A percentile compares a stretch with the other conserved stretches of the same genome.
These are phyloP conservation scores for Sarcophaga carnaria DNA, from an alignment of 2,888 invertebrate genomes.

Conservation along the genomic window DNA sequence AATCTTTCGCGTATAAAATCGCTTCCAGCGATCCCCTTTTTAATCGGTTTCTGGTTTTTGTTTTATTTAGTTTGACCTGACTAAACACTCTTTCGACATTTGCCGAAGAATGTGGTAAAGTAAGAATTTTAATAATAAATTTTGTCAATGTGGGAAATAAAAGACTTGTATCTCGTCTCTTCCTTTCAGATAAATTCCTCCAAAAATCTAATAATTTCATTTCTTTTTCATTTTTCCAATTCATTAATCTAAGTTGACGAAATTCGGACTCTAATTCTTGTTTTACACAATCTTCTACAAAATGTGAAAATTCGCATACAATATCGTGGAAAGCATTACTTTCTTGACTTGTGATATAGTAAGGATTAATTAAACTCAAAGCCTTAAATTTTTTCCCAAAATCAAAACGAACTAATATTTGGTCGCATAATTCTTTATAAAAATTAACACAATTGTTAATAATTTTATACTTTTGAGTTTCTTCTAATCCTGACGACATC, in stretches of 20 bases:
- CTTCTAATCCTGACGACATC: background rate
- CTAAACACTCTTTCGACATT: constrained; percentile 33
- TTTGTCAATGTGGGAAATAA: constrained; percentile 12
- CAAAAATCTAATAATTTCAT: constrained; percentile 1
- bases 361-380: background rate
- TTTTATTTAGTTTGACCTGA: constrained; percentile 33
- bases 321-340: background rate
- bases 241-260: background rate
- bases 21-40: background rate
- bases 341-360: background rate
- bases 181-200: constrained; percentile 3
- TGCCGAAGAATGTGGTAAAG: constrained; percentile 37
- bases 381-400: background rate
- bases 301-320: constrained; percentile 12
- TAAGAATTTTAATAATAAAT: constrained; percentile 13
- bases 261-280: constrained; percentile 13
- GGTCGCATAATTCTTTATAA: background rate
- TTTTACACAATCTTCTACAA: background rate
- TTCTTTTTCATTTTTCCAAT: background rate
- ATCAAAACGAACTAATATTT: constrained; percentile 1
- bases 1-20: background rate
- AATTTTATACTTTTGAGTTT: background rate
- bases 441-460: constrained; percentile 13
- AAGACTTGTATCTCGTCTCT: background rate
- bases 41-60: background rate